Evolutionary conservation across 2,797 vertebrate genomes (phyloP), one percentile per base, ranked within the genome.

Genomic region (Chiloscyllium punctatum): DNA sequence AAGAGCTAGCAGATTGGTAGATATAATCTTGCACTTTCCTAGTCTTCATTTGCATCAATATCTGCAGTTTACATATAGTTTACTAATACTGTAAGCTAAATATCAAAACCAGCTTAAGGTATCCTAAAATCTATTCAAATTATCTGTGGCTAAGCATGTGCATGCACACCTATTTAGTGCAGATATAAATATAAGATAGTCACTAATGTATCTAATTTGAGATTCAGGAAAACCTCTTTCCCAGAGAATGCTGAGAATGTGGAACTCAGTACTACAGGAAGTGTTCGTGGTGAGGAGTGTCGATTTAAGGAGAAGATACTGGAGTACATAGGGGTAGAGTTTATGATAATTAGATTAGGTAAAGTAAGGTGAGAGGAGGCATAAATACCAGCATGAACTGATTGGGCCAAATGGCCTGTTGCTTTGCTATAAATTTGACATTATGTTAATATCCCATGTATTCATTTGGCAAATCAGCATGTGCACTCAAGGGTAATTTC

Each of bases 401-500:
- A n/a, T 11, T 4, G 66, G 21, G 90, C 62, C 88, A 33, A 91
- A 91, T 91, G 57, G 33, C 33, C 62, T 92, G 82, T 84, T 84
- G 25, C 21, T 84, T 48, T 48, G 62, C 62, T 37, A 37, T 92
- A 92, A 92, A 42, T 69, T 69, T 33, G 42, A 42, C 23, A 2
- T 95, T 33, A 27, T 51, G 48, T 74, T 51, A 77, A 57, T 95
- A 57, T 74, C 71, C 27, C 71, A 74, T 33, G 42, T 77, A 77
- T 8, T 7, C 18, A 77, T 95, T 74, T 74, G 72, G 27, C 48
- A 94, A 94, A 74, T 48, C 69, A 95, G 33, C 94, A 95, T 77
- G 94, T 71, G 48, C 71, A 77, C 71, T 21, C 27, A 74, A 53
- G 71, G 94, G 74, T 77, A 74, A 77, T 95, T 77, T 57, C 94